Conservation (phyloP, 2,888 invertebrate species). For the Andrena flavipes region DNA sequence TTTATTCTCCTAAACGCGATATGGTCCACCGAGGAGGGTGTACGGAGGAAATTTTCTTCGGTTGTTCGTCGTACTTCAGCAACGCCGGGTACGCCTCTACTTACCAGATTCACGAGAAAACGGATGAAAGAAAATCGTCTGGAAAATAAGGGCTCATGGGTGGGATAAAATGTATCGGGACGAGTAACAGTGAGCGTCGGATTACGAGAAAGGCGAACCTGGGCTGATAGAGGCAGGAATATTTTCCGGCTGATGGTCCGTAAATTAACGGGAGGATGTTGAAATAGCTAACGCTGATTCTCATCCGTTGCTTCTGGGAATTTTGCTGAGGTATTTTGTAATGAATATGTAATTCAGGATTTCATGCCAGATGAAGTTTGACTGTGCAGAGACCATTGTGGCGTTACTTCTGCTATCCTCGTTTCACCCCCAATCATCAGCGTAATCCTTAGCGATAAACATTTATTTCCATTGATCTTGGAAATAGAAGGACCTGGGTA, state of each 20-base stretch:
- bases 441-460: too few relatives aligned
- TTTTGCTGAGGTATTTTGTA: not conserved
- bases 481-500: not conserved
- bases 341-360: not conserved
- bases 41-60: not conserved
- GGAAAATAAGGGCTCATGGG: conserved; percentile 17
- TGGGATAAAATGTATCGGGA: not conserved
- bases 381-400: too few relatives aligned
- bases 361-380: too few relatives aligned
- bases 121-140: conserved; percentile 19
- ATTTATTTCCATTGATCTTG: not conserved
- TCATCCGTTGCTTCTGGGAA: not conserved
- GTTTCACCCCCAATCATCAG: too few relatives aligned
- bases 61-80: not conserved
- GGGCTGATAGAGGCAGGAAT: not conserved
- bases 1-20: conserved; percentile 20
- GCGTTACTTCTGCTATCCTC: too few relatives aligned
- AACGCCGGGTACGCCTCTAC: not conserved
- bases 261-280: not conserved
- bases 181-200: not conserved
- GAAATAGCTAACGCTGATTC: not conserved
- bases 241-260: not conserved
- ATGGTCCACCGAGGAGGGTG: not conserved
- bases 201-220: not conserved
- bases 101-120: not conserved